phyloP scores from a whole-genome alignment of 1,140 invertebrate genomes.

The Chironomus tepperi region DNA sequence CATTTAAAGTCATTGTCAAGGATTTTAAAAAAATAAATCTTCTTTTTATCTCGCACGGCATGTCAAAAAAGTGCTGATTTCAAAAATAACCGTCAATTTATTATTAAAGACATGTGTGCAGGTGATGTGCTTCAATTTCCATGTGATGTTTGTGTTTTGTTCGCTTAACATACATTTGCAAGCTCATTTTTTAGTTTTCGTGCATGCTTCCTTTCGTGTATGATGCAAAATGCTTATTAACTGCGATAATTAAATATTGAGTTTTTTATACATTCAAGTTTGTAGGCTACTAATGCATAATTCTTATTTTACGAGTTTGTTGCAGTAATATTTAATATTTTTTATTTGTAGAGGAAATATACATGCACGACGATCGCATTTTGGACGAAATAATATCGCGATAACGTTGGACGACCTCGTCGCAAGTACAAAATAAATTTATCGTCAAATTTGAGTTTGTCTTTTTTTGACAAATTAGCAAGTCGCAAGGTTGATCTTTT shows the following conservation, averaged over 20 bases:
- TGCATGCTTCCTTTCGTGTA: background rate
- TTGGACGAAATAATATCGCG: background rate
- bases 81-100: no score
- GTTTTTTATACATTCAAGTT: background rate
- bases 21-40: background rate
- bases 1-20: slow-evolving; percentile 21
- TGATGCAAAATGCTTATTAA: slow-evolving; percentile 4
- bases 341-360: background rate
- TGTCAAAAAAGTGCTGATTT: background rate
- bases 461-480: background rate
- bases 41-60: background rate
- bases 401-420: background rate
- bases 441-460: background rate
- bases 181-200: background rate
- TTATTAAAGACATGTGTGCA: background rate
- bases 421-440: background rate
- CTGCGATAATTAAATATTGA: slow-evolving; percentile 16
- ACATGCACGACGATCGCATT: background rate
- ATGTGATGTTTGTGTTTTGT: background rate
- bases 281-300: background rate
- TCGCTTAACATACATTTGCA: background rate
- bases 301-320: background rate
- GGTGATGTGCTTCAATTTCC: background rate
- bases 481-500: background rate
- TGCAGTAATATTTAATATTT: background rate